Conservation (phyloP, 2,797 vertebrate species). For the Gymnothorax javanicus region DNA sequence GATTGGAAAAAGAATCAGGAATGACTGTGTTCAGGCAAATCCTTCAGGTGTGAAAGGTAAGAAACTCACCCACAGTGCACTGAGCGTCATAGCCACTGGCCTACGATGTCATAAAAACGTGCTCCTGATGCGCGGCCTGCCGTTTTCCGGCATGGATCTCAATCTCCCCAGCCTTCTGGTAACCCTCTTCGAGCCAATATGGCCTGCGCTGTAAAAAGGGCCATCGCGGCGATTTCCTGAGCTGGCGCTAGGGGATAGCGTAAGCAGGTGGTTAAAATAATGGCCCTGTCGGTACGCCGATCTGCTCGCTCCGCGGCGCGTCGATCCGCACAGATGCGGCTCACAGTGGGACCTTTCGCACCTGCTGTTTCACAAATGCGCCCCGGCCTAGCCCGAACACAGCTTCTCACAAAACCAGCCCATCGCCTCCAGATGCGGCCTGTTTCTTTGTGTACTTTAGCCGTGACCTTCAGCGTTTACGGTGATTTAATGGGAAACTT, state of each 20-base stretch:
- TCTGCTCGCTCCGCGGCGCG: not conserved
- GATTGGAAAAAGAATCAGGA: slow-evolving; percentile 81
- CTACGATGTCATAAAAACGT: slow-evolving; percentile 37
- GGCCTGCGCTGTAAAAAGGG: slow-evolving; percentile 3
- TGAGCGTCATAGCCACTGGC: slow-evolving; percentile 51
- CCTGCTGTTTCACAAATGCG: not conserved
- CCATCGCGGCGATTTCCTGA: not conserved
- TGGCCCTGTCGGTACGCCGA: not conserved
- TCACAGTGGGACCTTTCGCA: not conserved
- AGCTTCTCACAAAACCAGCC: not conserved
- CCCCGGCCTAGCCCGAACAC: not conserved
- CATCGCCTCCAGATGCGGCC: not conserved
- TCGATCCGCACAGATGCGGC: not conserved
- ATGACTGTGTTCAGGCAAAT: slow-evolving; percentile 55
- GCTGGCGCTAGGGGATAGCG: not conserved
- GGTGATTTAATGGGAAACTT: not conserved
- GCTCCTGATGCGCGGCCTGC: slow-evolving; percentile 35
- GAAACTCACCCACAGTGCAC: slow-evolving; percentile 43
- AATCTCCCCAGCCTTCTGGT: slow-evolving; percentile 1
- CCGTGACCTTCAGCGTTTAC: not conserved
- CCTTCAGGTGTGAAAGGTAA: slow-evolving; percentile 41
- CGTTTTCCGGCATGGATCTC: slow-evolving; percentile 40
- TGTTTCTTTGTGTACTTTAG: not conserved
- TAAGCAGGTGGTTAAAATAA: not conserved
- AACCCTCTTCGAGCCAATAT: not conserved